A percentile compares a stretch with the other conserved stretches of the same genome.
Conservation (phyloP, 1,140 invertebrate species). For the Drosophila kurseongensis region DNA sequence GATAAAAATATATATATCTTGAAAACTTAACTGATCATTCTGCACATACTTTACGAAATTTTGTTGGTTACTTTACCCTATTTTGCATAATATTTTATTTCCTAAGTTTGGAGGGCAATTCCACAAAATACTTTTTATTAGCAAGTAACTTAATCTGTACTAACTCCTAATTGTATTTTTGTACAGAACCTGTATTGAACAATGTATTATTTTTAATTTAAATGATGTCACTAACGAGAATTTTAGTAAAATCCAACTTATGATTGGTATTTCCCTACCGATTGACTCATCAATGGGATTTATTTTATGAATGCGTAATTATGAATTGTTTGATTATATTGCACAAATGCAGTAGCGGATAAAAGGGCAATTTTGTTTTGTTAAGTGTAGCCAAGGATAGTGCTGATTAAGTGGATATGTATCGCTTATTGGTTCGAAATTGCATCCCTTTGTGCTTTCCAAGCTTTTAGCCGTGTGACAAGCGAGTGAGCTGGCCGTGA, state of each 20-base stretch:
- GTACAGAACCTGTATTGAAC: too few relatives aligned
- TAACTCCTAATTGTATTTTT: too few relatives aligned
- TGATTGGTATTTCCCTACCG: neutral
- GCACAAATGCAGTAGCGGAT: neutral
- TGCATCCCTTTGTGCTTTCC: conserved; percentile 4
- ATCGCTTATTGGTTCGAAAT: neutral
- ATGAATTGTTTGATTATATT: neutral
- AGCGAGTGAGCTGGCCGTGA: conserved; percentile 16
- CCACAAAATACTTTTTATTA: too few relatives aligned
- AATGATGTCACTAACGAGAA: too few relatives aligned
- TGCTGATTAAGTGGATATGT: conserved; percentile 13
- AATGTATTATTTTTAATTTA: too few relatives aligned
- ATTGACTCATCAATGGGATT: neutral
- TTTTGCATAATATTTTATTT: too few relatives aligned
- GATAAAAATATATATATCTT: neutral
- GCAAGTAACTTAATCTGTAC: too few relatives aligned
- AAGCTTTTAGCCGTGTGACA: conserved; percentile 18
- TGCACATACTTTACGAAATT: neutral
- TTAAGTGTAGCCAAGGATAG: conserved; percentile 1
- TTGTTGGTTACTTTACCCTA: too few relatives aligned
- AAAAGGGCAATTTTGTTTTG: neutral
- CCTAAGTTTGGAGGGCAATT: too few relatives aligned
- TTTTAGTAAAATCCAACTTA: neutral
- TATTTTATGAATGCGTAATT: neutral
- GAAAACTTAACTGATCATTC: neutral